Percentiles rank a stretch among this genome's conserved stretches.
These are phyloP conservation scores for Baccha elongata DNA, from an alignment of 2,888 invertebrate species.

Conservation along the genomic window DNA sequence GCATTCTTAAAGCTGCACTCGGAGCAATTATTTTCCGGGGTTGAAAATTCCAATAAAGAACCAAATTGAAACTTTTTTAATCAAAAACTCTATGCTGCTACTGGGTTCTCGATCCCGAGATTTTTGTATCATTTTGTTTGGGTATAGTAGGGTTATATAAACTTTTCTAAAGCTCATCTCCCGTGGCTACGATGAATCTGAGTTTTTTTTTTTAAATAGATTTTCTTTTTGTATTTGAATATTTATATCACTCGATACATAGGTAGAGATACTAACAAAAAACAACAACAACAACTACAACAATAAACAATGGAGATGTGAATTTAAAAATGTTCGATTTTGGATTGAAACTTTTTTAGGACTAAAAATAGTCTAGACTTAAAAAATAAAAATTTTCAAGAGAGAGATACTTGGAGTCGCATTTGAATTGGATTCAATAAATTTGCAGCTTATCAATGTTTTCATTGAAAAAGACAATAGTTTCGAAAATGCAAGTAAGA, in stretches of 20 bases:
- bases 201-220: constrained; percentile 21
- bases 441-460: constrained; percentile 15
- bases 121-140: constrained; percentile 21
- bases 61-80: constrained; percentile 73
- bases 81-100: constrained; percentile 62
- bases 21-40: constrained; percentile 56
- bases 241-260: constrained; percentile 19
- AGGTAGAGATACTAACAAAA: background rate
- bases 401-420: background rate
- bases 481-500: constrained; percentile 22
- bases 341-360: constrained; percentile 47
- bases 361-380: constrained; percentile 64
- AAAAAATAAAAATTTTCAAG: background rate
- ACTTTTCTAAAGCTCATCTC: constrained; percentile 45
- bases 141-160: constrained; percentile 11
- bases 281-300: constrained; percentile 16
- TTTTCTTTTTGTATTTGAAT: constrained; percentile 36
- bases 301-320: constrained; percentile 4
- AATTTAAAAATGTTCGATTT: constrained; percentile 67
- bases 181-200: constrained; percentile 27
- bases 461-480: background rate
- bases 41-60: constrained; percentile 69
- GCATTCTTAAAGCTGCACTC: constrained; percentile 49
- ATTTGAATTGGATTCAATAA: constrained; percentile 13
- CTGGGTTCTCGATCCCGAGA: background rate